phyloP scores from a whole-genome alignment of 35 echinoderm and acorn worm species.

The Hemicentrotus pulcherrimus region DNA sequence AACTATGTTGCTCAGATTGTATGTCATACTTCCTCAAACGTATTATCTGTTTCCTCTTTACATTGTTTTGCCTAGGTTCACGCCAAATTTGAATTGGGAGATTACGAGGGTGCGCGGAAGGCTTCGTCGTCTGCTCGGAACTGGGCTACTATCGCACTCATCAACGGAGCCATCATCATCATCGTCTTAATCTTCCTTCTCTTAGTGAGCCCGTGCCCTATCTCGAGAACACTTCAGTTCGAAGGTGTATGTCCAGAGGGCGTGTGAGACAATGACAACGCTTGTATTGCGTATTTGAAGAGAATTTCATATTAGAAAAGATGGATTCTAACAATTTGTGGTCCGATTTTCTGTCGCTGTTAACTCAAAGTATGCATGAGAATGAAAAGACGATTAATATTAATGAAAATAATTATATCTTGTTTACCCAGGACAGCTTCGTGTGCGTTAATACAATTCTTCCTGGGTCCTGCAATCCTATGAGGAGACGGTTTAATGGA shows the following conservation, averaged over 20 bases:
- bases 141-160: conserved; percentile 23
- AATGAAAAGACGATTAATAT: too few relatives aligned
- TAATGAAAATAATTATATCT: too few relatives aligned
- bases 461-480: too few relatives aligned
- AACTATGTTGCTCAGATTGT: too few relatives aligned
- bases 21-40: too few relatives aligned
- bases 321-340: too few relatives aligned
- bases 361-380: too few relatives aligned
- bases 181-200: conserved; percentile 35
- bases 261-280: neutral
- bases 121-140: conserved; percentile 28
- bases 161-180: neutral
- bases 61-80: conserved; percentile 1
- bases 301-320: too few relatives aligned
- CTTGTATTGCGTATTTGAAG: neutral
- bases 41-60: neutral
- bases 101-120: neutral
- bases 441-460: too few relatives aligned
- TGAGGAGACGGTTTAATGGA: too few relatives aligned
- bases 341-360: too few relatives aligned
- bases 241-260: neutral
- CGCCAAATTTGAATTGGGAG: conserved; percentile 5
- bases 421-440: too few relatives aligned
- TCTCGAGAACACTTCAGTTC: neutral
- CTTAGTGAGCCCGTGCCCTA: conserved; percentile 28